Evolutionary conservation across 2,797 vertebrate species (phyloP).

Genomic region (Acrossocheilus fasciatus): DNA sequence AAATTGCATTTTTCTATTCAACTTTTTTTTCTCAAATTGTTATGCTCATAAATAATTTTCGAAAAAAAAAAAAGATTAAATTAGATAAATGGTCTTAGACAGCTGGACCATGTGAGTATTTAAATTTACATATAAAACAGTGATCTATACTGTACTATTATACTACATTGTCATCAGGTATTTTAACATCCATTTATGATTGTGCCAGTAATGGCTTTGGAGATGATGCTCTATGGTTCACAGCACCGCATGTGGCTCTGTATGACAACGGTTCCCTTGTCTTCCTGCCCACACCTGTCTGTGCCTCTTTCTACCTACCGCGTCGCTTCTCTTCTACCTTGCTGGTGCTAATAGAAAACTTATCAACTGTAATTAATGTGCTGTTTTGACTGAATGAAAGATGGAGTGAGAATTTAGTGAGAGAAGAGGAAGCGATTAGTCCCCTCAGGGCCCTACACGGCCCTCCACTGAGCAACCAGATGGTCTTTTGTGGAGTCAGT

Average conservation of each 20-base stretch:
- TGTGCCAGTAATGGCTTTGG: not conserved
- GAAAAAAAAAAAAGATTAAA: no score
- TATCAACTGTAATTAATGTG: conserved; percentile 76
- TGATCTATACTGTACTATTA: not conserved
- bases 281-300: conserved; percentile 65
- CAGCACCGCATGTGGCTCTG: not conserved
- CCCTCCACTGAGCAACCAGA: conserved; percentile 48
- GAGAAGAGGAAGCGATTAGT: conserved; percentile 54
- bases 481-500: conserved; percentile 42
- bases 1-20: no score
- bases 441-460: conserved; percentile 16
- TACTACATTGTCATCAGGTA: not conserved
- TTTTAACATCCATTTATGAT: not conserved
- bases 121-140: no score
- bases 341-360: conserved; percentile 65
- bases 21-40: no score
- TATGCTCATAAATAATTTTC: no score
- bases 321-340: conserved; percentile 55
- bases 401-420: conserved; percentile 36
- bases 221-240: not conserved
- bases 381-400: conserved; percentile 74
- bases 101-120: no score
- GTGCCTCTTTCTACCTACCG: conserved; percentile 51
- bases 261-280: conserved; percentile 55
- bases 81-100: no score